Evolutionary conservation across 2,113 vertebrate species (phyloP), one percentile per base, ranked within the genome.

Genomic region (Ornithorhynchus anatinus): DNA sequence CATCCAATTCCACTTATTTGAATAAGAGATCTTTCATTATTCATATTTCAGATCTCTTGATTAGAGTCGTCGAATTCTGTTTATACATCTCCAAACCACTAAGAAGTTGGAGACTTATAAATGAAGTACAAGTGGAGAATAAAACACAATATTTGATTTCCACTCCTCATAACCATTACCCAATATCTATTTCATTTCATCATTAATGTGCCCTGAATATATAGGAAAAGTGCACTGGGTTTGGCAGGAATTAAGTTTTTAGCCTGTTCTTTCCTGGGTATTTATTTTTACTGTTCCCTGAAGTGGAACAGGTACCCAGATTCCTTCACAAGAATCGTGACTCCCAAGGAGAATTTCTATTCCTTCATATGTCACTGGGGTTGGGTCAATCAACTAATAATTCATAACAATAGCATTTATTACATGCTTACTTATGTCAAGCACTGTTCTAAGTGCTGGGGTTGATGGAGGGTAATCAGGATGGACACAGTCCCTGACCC

Each of bases 1-100:
- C 57, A 72, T 79, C 71, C 85, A 75, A 57, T 74, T 65, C 29
- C 27, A 72, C 74, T 72, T 79, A 27, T 1, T 33, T 79, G 56
- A 78, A 45, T 77, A 64, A 29, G 56, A 73, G 33, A 23, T 69
- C 73, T 64, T 68, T 12, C 17, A 47, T 79, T 76, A 66, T 86
- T 84, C 52, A 14, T 58, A 14, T 71, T 81, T 86, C 50, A 63
- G 82, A 74, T 17, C 20, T 40, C 77, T 62, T 51, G 60, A 56
- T 64, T 56, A 69, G 37, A 4, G 4, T 72, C 83, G 77, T 60
- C 57, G 75, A 44, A 17, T 69, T 73, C 79, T 72, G 35, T 43
- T 75, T 59, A 66, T 72, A 40, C 20, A 61, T 42, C 51, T 42
- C 38, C 36, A 39, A 80, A 75, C 27, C 68, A 29, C 64, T 67